phyloP scores from a whole-genome alignment of 2,797 vertebrate genomes.

The Acanthurus lineatus region DNA sequence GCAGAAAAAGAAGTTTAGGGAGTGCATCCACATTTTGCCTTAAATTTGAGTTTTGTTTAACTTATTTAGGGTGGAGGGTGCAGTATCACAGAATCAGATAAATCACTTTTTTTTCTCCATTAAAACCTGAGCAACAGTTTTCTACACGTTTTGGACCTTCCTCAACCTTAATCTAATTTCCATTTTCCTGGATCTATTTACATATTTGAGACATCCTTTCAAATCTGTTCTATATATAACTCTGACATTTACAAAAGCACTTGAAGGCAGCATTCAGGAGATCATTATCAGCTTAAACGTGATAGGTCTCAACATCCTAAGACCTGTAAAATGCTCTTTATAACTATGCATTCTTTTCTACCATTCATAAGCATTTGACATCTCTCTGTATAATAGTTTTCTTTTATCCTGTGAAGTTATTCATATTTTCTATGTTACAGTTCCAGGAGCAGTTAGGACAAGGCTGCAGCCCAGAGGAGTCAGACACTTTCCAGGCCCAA shows the following conservation, averaged over 20 bases:
- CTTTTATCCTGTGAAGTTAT: neutral
- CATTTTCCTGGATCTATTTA: neutral
- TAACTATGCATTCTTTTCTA: neutral
- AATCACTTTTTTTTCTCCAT: neutral
- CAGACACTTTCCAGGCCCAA: slow-evolving; percentile 85
- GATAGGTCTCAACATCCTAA: neutral
- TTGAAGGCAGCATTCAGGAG: slow-evolving; percentile 1
- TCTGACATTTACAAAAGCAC: neutral
- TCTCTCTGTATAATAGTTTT: neutral
- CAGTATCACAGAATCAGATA: no score
- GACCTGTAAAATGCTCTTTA: neutral
- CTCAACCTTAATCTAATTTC: neutral
- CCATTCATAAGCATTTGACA: neutral
- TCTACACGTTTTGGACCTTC: neutral
- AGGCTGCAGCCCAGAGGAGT: slow-evolving; percentile 85
- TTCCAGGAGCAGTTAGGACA: slow-evolving; percentile 86
- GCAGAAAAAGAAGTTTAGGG: neutral
- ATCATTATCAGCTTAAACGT: neutral
- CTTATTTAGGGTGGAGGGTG: no score
- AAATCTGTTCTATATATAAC: neutral
- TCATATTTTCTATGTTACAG: slow-evolving; percentile 52
- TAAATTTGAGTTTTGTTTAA: neutral
- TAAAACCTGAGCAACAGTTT: neutral
- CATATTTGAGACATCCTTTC: neutral
- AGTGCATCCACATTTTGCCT: neutral